Evolutionary conservation across 1,140 invertebrate species (phyloP).

Genomic region (Penaeus vannamei): DNA sequence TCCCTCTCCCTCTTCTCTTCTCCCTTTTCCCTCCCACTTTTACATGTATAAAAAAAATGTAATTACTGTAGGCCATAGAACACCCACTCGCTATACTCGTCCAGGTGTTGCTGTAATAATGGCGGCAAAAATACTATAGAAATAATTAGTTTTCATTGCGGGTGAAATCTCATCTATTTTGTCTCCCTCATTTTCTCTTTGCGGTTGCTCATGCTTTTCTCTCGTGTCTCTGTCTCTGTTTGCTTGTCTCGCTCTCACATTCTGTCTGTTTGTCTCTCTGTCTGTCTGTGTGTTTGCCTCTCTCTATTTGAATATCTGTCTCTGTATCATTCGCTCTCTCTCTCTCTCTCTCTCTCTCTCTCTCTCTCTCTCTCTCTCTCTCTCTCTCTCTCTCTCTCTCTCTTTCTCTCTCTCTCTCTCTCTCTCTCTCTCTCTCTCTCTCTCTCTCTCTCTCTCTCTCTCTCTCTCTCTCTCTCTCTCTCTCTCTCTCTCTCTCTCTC

Average conservation of each 20-base stretch:
- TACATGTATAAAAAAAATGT: not conserved
- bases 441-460: not conserved
- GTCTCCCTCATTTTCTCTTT: no score
- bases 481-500: not conserved
- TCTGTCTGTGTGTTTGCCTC: not conserved
- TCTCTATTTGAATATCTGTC: not conserved
- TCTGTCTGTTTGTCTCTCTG: not conserved
- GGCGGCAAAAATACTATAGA: no score
- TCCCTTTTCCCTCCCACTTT: not conserved
- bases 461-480: not conserved
- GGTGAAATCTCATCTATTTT: no score
- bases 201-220: no score
- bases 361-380: conserved; percentile 22
- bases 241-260: no score
- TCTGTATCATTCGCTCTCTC: not conserved
- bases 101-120: no score
- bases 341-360: conserved; percentile 3
- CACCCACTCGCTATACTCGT: no score
- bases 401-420: not conserved
- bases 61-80: no score
- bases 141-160: no score
- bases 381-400: conserved; percentile 3
- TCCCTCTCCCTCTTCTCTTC: not conserved
- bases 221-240: no score
- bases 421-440: conserved; percentile 9